These are phyloP conservation scores for Ernsta delagoae DNA, from an alignment of 2,888 invertebrate species.

Conservation along the genomic window DNA sequence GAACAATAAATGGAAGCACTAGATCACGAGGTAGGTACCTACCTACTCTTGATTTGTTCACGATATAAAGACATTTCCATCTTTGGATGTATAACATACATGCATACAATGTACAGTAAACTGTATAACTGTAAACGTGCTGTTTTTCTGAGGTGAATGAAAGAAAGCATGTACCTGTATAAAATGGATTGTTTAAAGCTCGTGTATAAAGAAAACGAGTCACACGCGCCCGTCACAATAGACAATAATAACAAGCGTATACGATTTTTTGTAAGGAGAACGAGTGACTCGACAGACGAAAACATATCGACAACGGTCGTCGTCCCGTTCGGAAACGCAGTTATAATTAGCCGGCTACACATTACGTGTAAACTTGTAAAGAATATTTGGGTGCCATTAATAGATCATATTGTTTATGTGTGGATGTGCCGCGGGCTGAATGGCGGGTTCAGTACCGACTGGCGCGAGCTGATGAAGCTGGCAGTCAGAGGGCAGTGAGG, in stretches of 20 bases:
- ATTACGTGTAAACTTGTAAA: conserved; percentile 49
- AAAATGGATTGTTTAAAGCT: conserved; percentile 9
- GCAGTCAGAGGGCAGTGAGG: not conserved
- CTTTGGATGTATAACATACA: not conserved
- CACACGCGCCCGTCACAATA: conserved; percentile 36
- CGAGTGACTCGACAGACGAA: conserved; percentile 22
- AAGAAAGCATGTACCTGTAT: conserved; percentile 1
- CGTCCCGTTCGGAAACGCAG: conserved; percentile 48
- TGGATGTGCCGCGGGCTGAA: not conserved
- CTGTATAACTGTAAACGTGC: no score
- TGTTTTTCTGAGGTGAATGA: conserved; percentile 23
- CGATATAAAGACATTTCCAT: not conserved
- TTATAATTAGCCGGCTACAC: conserved; percentile 62
- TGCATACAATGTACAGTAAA: no score
- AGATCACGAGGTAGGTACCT: not conserved
- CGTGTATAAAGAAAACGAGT: conserved; percentile 22
- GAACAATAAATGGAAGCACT: no score
- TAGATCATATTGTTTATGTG: conserved; percentile 77
- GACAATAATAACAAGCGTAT: conserved; percentile 39
- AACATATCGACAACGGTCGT: conserved; percentile 34
- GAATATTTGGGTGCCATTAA: conserved; percentile 49
- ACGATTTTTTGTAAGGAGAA: conserved; percentile 12
- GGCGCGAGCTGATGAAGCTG: not conserved
- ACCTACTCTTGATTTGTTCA: not conserved
- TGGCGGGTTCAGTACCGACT: not conserved